A percentile compares a stretch with the other conserved stretches of the same genome.
phyloP scores from a whole-genome alignment of 2,888 invertebrate genomes.

The Oxytorus armatus region DNA sequence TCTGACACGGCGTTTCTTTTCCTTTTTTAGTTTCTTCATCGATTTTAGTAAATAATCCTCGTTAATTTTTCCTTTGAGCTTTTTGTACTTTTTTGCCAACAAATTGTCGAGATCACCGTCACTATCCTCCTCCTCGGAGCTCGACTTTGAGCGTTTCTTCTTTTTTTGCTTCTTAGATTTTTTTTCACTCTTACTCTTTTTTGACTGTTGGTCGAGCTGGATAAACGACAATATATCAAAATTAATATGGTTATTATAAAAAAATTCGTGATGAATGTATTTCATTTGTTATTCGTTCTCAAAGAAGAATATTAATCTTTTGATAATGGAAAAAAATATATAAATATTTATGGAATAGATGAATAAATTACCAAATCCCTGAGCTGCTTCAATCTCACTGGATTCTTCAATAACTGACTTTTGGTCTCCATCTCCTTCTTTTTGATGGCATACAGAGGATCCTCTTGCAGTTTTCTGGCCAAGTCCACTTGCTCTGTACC shows the following conservation, averaged over 20 bases:
- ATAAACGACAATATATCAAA: slow-evolving; percentile 52
- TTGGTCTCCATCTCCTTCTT: slow-evolving; percentile 95
- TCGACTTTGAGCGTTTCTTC: slow-evolving; percentile 77
- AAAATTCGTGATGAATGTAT: not conserved
- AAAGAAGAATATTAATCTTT: not conserved
- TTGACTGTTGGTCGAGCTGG: slow-evolving; percentile 85
- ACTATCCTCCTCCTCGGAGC: slow-evolving; percentile 35
- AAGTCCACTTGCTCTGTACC: slow-evolving; percentile 92
- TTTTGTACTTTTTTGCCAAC: slow-evolving; percentile 89
- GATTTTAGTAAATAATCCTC: slow-evolving; percentile 82
- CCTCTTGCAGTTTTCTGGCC: slow-evolving; percentile 95
- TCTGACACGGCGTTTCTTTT: slow-evolving; percentile 72
- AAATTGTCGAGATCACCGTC: slow-evolving; percentile 87
- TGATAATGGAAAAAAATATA: no score
- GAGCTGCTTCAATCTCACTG: slow-evolving; percentile 94
- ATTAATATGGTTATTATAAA: slow-evolving; percentile 23
- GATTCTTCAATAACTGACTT: slow-evolving; percentile 94
- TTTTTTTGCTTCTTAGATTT: slow-evolving; percentile 82
- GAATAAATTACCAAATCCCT: slow-evolving; percentile 88
- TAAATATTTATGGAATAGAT: slow-evolving; percentile 22
- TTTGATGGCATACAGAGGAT: slow-evolving; percentile 95
- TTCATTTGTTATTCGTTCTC: not conserved
- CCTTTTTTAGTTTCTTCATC: slow-evolving; percentile 77
- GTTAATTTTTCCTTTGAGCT: slow-evolving; percentile 87
- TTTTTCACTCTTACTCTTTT: slow-evolving; percentile 79